Conservation (phyloP, 1,140 invertebrate species). For the Rhopalosiphum maidis region DNA sequence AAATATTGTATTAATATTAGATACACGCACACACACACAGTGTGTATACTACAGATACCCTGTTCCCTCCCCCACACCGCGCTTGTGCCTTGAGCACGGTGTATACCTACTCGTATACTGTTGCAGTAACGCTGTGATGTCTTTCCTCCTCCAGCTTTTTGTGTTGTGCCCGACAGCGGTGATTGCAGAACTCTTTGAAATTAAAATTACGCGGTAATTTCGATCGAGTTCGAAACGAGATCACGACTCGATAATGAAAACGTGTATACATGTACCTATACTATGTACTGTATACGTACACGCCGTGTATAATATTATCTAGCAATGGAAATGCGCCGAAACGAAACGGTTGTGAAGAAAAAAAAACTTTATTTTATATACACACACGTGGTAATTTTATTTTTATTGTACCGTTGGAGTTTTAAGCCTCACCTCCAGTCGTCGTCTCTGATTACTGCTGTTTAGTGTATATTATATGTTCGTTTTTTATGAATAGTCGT, state of each 20-base stretch:
- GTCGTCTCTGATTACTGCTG: neutral
- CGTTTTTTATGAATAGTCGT: conserved; percentile 21
- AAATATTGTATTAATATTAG: neutral
- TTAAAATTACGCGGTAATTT: conserved; percentile 14
- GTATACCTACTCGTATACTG: no score
- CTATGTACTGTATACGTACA: neutral
- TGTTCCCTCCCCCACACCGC: no score
- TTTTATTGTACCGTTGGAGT: neutral
- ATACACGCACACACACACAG: no score
- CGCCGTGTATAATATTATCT: neutral
- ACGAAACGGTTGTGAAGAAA: neutral
- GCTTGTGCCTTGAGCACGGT: no score
- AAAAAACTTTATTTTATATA: neutral
- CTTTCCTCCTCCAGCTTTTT: neutral
- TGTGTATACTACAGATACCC: no score
- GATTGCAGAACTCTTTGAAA: conserved; percentile 10
- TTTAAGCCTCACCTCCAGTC: neutral
- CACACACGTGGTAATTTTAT: neutral
- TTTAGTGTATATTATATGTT: neutral
- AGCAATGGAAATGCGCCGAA: neutral
- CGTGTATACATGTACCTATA: neutral
- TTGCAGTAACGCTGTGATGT: neutral
- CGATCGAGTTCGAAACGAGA: neutral
- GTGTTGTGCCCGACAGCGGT: neutral
- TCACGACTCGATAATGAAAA: conserved; percentile 4